These are phyloP conservation scores for Nephrotoma appendiculata DNA, from an alignment of 2,888 invertebrate genomes.

Conservation along the genomic window DNA sequence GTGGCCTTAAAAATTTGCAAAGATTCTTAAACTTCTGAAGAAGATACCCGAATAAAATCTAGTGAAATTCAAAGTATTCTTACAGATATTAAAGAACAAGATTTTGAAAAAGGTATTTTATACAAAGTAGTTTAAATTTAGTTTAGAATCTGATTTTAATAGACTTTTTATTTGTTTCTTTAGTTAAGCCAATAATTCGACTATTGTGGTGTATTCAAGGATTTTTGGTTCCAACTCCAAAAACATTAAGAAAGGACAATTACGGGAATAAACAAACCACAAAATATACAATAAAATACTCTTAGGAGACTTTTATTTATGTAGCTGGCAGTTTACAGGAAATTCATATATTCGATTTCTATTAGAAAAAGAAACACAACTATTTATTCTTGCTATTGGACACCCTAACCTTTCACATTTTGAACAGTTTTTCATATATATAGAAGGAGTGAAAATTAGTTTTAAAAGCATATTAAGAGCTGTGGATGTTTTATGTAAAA, in stretches of 20 bases:
- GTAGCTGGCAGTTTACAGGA: not conserved
- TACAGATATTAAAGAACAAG: not conserved
- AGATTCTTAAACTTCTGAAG: not conserved
- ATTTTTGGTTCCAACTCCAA: conserved; percentile 1
- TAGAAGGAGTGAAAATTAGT: too few relatives aligned
- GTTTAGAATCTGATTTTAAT: too few relatives aligned
- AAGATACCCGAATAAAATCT: not conserved
- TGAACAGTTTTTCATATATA: not conserved
- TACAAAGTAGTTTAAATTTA: too few relatives aligned
- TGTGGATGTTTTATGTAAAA: too few relatives aligned
- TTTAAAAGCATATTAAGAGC: too few relatives aligned
- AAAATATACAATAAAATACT: not conserved
- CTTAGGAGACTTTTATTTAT: not conserved
- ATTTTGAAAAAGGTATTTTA: not conserved
- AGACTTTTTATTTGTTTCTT: not conserved
- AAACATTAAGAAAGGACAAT: not conserved
- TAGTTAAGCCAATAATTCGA: not conserved
- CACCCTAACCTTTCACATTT: not conserved
- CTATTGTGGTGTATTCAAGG: conserved; percentile 3
- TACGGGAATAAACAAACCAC: not conserved
- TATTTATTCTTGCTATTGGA: not conserved
- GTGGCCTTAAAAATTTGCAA: not conserved
- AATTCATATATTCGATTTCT: not conserved
- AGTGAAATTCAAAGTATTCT: not conserved
- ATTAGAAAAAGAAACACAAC: not conserved